These are phyloP conservation scores for Eupithecia dodoneata DNA, from an alignment of 2,888 invertebrate species.

Conservation along the genomic window DNA sequence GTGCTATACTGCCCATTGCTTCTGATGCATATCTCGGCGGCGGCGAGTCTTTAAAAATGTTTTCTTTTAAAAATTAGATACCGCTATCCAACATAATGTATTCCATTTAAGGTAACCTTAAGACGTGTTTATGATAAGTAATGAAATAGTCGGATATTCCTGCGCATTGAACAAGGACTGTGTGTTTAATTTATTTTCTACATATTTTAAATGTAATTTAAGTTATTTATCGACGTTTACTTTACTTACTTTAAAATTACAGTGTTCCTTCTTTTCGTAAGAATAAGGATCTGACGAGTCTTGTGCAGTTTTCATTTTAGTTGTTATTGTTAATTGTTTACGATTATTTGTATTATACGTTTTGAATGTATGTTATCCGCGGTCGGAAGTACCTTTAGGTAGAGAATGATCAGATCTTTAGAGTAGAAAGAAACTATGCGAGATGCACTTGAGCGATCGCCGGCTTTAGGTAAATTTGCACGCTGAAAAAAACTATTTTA, in stretches of 20 bases:
- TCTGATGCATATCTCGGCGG: slow-evolving; percentile 77
- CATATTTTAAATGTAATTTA: slow-evolving; percentile 69
- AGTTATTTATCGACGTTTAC: slow-evolving; percentile 79
- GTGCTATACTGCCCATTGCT: slow-evolving; percentile 80
- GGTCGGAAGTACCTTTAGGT: slow-evolving; percentile 56
- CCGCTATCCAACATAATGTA: slow-evolving; percentile 73
- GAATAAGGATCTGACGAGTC: slow-evolving; percentile 72
- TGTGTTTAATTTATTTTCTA: slow-evolving; percentile 81
- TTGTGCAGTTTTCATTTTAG: slow-evolving; percentile 67
- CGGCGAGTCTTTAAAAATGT: slow-evolving; percentile 69
- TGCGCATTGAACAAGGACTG: slow-evolving; percentile 80
- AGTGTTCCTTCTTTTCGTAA: slow-evolving; percentile 62
- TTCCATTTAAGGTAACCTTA: slow-evolving; percentile 79
- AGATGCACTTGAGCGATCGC: slow-evolving; percentile 66
- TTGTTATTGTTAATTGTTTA: slow-evolving; percentile 58
- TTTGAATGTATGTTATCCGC: slow-evolving; percentile 60
- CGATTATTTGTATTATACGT: slow-evolving; percentile 56
- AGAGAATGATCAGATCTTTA: slow-evolving; percentile 54
- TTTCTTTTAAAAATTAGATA: slow-evolving; percentile 69
- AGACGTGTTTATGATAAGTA: slow-evolving; percentile 74
- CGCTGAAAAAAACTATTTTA: slow-evolving; percentile 76
- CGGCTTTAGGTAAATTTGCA: slow-evolving; percentile 80
- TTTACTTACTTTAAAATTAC: slow-evolving; percentile 61
- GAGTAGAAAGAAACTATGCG: slow-evolving; percentile 66
- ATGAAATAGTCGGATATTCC: slow-evolving; percentile 73